Percentiles rank a stretch among this genome's conserved stretches.
Evolutionary conservation across 2,888 invertebrate species (phyloP).

Genomic region (Abrostola triplasia): DNA sequence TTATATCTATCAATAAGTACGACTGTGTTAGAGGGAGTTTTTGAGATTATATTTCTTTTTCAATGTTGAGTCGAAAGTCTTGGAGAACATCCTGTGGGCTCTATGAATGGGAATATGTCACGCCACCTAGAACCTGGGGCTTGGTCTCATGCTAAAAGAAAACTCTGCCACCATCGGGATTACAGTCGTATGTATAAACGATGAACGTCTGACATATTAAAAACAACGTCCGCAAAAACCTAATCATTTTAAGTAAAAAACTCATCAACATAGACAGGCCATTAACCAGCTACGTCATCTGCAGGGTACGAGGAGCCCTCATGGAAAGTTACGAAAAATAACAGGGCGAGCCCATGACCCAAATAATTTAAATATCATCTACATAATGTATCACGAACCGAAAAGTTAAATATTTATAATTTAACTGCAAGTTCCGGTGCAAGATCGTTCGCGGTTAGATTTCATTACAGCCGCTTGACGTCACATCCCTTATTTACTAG

Average conservation of each 20-base stretch:
- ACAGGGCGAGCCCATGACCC: slow-evolving; percentile 39
- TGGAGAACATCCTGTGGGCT: too few species aligned
- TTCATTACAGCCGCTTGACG: slow-evolving; percentile 42
- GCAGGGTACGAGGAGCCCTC: slow-evolving; percentile 17
- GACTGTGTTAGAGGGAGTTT: too few species aligned
- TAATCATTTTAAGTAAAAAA: slow-evolving; percentile 38
- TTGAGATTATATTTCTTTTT: too few species aligned
- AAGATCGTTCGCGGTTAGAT: slow-evolving; percentile 50
- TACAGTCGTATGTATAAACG: neutral
- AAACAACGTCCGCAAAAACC: slow-evolving; percentile 7
- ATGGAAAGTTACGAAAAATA: slow-evolving; percentile 32
- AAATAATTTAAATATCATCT: slow-evolving; percentile 31
- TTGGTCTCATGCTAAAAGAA: too few species aligned
- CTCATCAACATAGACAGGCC: slow-evolving; percentile 19
- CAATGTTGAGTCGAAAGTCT: too few species aligned
- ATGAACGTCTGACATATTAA: neutral
- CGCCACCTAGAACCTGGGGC: neutral
- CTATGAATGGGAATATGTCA: too few species aligned
- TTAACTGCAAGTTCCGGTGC: slow-evolving; percentile 47
- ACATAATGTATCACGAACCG: slow-evolving; percentile 17
- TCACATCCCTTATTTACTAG: slow-evolving; percentile 49
- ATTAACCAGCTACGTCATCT: slow-evolving; percentile 33
- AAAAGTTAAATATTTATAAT: slow-evolving; percentile 32
- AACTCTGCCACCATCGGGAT: too few species aligned
- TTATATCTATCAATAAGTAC: too few species aligned